These are phyloP conservation scores for Candidula unifasciata DNA, from an alignment of 2,888 invertebrate genomes.

Conservation along the genomic window DNA sequence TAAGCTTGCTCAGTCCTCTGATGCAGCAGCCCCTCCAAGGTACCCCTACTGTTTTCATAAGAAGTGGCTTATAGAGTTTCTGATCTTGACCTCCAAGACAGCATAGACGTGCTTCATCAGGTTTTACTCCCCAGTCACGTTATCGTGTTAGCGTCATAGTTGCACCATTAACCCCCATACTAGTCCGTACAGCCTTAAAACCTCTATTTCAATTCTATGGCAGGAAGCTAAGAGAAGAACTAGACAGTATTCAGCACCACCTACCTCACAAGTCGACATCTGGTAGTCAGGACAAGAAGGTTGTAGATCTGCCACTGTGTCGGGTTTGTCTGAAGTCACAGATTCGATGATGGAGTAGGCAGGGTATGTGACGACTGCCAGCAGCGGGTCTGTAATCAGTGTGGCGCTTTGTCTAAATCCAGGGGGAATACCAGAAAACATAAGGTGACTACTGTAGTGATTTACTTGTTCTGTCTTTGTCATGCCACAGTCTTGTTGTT, in stretches of 20 bases:
- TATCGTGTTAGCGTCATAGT: too few species aligned
- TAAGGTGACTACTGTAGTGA: conserved; percentile 58
- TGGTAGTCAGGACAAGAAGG: conserved; percentile 51
- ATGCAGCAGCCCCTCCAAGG: too few species aligned
- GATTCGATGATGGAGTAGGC: conserved; percentile 73
- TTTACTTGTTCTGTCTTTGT: neutral
- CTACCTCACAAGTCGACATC: neutral
- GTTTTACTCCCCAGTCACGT: too few species aligned
- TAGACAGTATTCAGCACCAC: conserved; percentile 27
- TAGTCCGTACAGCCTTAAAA: too few species aligned
- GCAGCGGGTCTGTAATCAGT: conserved; percentile 72
- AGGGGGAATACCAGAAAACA: conserved; percentile 63
- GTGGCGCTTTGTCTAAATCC: conserved; percentile 68
- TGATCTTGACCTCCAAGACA: too few species aligned
- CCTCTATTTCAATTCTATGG: too few species aligned
- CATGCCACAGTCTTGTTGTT: too few species aligned
- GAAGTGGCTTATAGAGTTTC: too few species aligned
- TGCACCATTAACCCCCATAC: too few species aligned
- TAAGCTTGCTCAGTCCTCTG: too few species aligned
- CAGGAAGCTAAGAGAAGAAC: conserved; percentile 36
- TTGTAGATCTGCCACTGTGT: conserved; percentile 71
- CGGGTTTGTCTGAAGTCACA: conserved; percentile 74
- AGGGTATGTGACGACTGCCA: conserved; percentile 72
- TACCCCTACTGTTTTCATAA: too few species aligned
- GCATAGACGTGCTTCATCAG: too few species aligned